Evolutionary conservation across 2,113 vertebrate species (phyloP).

Genomic region (Fukomys damarensis): DNA sequence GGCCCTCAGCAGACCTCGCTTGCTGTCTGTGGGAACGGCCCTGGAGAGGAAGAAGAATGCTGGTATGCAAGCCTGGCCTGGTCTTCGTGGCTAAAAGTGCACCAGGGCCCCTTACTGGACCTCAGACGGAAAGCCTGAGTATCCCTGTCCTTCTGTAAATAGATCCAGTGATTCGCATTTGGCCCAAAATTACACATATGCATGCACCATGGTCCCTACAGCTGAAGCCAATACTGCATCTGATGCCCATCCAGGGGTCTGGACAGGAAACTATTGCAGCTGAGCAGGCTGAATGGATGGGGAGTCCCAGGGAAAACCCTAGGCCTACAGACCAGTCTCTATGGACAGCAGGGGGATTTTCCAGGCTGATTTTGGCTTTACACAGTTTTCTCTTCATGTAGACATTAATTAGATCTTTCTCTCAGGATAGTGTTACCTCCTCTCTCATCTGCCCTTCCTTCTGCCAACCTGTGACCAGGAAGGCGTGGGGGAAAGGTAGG

Average conservation of each 20-base stretch:
- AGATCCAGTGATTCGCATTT: not conserved
- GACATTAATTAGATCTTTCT: not conserved
- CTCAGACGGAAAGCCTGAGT: not conserved
- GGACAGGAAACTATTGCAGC: not conserved
- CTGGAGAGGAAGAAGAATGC: not conserved
- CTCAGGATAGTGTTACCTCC: not conserved
- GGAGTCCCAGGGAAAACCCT: not conserved
- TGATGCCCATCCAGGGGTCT: not conserved
- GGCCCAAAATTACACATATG: not conserved
- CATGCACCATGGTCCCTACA: not conserved
- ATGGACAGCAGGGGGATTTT: not conserved
- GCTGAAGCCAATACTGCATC: not conserved
- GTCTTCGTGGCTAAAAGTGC: not conserved
- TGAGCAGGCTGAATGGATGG: not conserved
- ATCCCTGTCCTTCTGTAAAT: not conserved
- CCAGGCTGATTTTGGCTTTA: not conserved
- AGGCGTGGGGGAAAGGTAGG: not conserved
- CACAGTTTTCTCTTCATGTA: not conserved
- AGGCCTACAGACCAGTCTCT: not conserved
- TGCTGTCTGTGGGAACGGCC: not conserved
- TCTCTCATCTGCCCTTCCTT: not conserved
- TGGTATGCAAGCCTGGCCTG: not conserved
- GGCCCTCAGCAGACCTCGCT: rapidly evolving
- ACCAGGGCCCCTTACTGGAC: not conserved
- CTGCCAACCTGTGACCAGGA: not conserved